Percentiles rank a stretch among this genome's conserved stretches.
phyloP scores from a whole-genome alignment of 2,888 invertebrate species.

The Spodoptera picta region DNA sequence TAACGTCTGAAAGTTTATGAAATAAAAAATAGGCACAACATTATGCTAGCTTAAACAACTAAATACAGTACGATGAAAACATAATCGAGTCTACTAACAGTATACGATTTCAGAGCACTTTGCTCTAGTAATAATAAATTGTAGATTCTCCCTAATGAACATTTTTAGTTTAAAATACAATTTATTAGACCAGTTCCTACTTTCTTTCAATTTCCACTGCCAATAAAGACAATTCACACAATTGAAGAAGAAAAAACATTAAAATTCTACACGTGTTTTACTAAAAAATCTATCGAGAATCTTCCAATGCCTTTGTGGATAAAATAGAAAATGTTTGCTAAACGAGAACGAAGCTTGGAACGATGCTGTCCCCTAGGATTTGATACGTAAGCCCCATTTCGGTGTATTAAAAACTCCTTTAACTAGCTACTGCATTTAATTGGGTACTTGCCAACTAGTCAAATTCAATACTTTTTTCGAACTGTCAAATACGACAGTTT shows the following conservation, averaged over 20 bases:
- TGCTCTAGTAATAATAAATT: no score
- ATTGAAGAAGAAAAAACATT: slow-evolving; percentile 13
- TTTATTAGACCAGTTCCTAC: background rate
- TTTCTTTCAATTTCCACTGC: slow-evolving; percentile 23
- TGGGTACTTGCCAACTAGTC: no score
- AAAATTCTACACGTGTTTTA: slow-evolving; percentile 30
- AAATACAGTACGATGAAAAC: no score
- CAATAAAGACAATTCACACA: background rate
- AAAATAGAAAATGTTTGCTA: slow-evolving; percentile 58
- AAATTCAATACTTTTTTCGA: no score
- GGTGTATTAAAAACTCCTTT: slow-evolving; percentile 26
- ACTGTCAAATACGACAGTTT: no score
- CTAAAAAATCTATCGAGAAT: slow-evolving; percentile 14
- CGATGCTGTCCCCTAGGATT: slow-evolving; percentile 50
- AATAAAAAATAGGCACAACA: no score
- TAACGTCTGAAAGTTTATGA: no score
- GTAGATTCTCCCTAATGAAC: no score
- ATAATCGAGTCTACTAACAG: no score
- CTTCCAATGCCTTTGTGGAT: slow-evolving; percentile 8
- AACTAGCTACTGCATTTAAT: slow-evolving; percentile 9
- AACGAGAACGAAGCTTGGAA: slow-evolving; percentile 50
- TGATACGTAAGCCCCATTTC: slow-evolving; percentile 45
- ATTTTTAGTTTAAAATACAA: no score
- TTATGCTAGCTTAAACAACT: no score
- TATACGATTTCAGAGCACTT: no score